Percentiles rank a stretch among this genome's conserved stretches.
Evolutionary conservation across 2,888 invertebrate species (phyloP).

Genomic region (Brassicogethes aeneus): DNA sequence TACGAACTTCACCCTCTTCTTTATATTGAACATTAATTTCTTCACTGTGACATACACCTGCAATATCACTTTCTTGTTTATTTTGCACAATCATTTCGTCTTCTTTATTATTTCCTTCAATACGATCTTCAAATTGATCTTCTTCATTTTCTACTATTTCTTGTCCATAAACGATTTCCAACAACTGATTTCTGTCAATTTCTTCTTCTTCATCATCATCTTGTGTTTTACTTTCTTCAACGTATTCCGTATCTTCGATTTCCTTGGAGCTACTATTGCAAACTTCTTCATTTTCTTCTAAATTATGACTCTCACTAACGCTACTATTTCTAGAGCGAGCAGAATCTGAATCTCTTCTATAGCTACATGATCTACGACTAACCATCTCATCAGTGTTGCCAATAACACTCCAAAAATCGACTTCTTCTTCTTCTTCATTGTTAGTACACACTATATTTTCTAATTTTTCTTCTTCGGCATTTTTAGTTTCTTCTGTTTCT

Average conservation of each 20-base stretch:
- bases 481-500: slow-evolving; percentile 12
- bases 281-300: slow-evolving; percentile 9
- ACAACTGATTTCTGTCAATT: neutral
- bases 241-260: slow-evolving; percentile 2
- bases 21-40: too few species aligned
- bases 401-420: slow-evolving; percentile 19
- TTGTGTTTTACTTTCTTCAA: slow-evolving; percentile 6
- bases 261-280: too few species aligned
- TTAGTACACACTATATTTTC: neutral
- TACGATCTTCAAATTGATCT: too few species aligned
- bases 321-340: slow-evolving; percentile 35
- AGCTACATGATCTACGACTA: slow-evolving; percentile 2
- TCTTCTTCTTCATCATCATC: slow-evolving; percentile 13
- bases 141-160: neutral
- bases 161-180: neutral
- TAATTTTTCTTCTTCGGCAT: slow-evolving; percentile 3
- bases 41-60: too few species aligned
- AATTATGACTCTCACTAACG: slow-evolving; percentile 24
- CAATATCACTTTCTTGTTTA: too few species aligned
- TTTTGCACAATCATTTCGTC: too few species aligned
- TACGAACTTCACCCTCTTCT: too few species aligned
- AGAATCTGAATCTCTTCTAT: slow-evolving; percentile 17
- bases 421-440: slow-evolving; percentile 10
- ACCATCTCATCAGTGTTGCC: slow-evolving; percentile 10
- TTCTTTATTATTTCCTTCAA: too few species aligned